Base-by-base conservation (phyloP, 2,113 vertebrate genomes). In the Thalassoma bifasciatum region DNA sequence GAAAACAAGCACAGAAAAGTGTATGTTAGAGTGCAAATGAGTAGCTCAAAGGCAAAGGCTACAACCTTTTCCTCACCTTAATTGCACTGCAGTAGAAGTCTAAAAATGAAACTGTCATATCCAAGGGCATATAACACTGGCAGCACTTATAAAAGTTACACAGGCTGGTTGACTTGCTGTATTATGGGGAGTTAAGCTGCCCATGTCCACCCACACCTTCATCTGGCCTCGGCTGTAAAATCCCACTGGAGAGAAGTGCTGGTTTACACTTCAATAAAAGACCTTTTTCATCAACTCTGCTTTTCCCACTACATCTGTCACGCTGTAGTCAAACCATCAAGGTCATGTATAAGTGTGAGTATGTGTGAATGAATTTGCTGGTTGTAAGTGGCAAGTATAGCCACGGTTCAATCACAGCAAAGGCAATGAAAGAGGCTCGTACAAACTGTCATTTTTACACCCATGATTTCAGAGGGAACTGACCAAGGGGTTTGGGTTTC, bases 181-280 rank as follows among this genome's bases (percentile, higher is more conserved):
- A 68, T 62, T 59, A 82, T 54, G 46, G 47, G 23, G 50, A 56
- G 73, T 65, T 65, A 69, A 64, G 66, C 53, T 56, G 72, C 62
- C 78, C 66, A 38, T 67, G 34, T 76, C 77, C 82, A 69, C 87
- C 86, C 84, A 90, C 80, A 80, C 79, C 70, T 81, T 77, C 83
- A 71, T 64, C 77, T 66, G 79, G 62, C 68, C 71, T 84, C 1
- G 3, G 24, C 67, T 70, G 63, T 84, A 59, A 87, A 90, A 74
- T 68, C 72, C 77, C 64, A 37, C 26, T 74, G 68, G 65, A 85
- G 61, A 74, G 44, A 49, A 82, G 46, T 56, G 44, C 69, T 69
- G 58, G 76, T 83, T 88, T 82, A 88, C 63, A 69, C 83, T 82
- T 86, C 83, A 81, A 75, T 83, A 85, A 90, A 84, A 76, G 16